Base-by-base conservation (phyloP, 37 sponge, comb jelly and placozoan species). In the Theonella swinhoei region DNA sequence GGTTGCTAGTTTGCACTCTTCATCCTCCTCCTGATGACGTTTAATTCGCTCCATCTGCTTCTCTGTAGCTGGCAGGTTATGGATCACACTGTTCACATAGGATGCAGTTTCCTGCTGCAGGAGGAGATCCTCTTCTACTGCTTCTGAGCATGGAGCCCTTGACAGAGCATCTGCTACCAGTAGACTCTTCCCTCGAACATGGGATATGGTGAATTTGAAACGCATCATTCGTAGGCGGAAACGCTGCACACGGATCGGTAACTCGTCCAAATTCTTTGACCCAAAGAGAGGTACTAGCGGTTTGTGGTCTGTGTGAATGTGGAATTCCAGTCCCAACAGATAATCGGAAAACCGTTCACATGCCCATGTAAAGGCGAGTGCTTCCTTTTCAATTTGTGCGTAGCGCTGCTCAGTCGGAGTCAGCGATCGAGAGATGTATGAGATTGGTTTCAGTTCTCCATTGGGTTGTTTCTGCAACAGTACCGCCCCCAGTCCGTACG, bases 301-400 rank as follows among this genome's bases (percentile, higher is more conserved):
- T 58, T 88, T 88, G 66, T 88, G 83, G 33, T 88, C 89, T 5
- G 89, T 88, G 4, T 88, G 26, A 20, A 76, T n/a, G 26, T 82
- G n/a, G n/a, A n/a, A n/a, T n/a, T n/a, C n/a, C n/a, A n/a, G n/a
- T n/a, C n/a, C n/a, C n/a, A n/a, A n/a, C 79, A 67, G 70, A 76
- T 69, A 8, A n/a, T n/a, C n/a, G n/a, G n/a, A n/a, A n/a, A n/a
- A n/a, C n/a, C n/a, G n/a, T n/a, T n/a, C n/a, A n/a, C 20, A 9
- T 39, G 22, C 23, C 88, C 88, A 26, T 76, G 29, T 23, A 58
- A 19, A 19, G 11, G 17, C 17, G 19, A 20, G 11, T 58, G 60
- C 60, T 11, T 2, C 19, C n/a, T n/a, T n/a, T n/a, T n/a, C n/a
- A n/a, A n/a, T n/a, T n/a, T n/a, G n/a, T n/a, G n/a, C n/a, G n/a